A percentile compares a stretch with the other conserved stretches of the same genome.
Evolutionary conservation across 2,797 vertebrate genomes (phyloP).

Genomic region (Psittacula echo): DNA sequence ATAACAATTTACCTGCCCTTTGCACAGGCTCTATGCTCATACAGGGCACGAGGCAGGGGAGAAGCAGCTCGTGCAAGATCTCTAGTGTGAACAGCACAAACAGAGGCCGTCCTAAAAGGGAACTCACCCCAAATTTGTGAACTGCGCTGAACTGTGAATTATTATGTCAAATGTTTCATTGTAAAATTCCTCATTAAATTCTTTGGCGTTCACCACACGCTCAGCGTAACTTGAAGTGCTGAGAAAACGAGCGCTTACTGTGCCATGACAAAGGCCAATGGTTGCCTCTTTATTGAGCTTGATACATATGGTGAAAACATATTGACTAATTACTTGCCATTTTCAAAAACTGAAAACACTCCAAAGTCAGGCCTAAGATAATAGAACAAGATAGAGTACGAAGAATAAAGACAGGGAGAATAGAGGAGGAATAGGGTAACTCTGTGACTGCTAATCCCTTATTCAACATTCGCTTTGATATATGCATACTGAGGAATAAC

Average conservation of each 20-base stretch:
- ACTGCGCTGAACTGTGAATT: not conserved
- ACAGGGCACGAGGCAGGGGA: not conserved
- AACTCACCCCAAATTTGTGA: not conserved
- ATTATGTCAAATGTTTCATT: not conserved
- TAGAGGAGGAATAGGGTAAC: not conserved
- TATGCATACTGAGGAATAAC: not conserved
- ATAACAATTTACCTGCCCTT: not conserved
- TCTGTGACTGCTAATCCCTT: not conserved
- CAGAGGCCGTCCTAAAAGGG: not conserved
- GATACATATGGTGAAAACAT: constrained; percentile 56
- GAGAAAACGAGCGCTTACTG: constrained; percentile 59
- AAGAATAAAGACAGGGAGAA: constrained; percentile 20
- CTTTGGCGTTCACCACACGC: constrained; percentile 39
- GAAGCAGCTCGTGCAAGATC: not conserved
- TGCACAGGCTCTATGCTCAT: not conserved
- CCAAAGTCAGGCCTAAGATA: constrained; percentile 66
- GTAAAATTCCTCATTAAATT: constrained; percentile 45
- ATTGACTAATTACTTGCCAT: constrained; percentile 71
- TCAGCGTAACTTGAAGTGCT: constrained; percentile 39
- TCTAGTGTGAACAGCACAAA: not conserved
- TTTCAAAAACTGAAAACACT: constrained; percentile 73
- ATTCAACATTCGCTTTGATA: not conserved
- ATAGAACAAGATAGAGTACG: not conserved
- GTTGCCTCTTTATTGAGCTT: constrained; percentile 61
- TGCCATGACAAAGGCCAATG: constrained; percentile 60